Conservation (phyloP, 2,797 vertebrate genomes). For the Phalloptychus januarius region DNA sequence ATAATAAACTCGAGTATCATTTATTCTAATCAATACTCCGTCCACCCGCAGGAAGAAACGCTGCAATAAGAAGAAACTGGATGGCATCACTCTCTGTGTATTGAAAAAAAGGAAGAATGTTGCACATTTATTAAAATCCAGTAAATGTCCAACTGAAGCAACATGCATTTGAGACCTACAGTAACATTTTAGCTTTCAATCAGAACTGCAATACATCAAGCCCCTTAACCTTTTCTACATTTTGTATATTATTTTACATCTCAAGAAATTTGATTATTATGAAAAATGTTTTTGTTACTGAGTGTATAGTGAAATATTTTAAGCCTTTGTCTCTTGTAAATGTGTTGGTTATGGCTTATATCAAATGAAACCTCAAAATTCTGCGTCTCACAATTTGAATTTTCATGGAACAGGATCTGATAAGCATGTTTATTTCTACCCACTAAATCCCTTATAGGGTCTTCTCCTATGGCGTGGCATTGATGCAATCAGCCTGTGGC, state of each 20-base stretch:
- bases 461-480: not conserved
- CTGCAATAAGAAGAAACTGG: slow-evolving; percentile 92
- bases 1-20: slow-evolving; percentile 93
- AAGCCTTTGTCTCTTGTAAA: not conserved
- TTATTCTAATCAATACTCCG: slow-evolving; percentile 93
- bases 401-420: not conserved
- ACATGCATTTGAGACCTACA: not conserved
- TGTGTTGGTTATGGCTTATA: not conserved
- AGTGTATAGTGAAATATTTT: not conserved
- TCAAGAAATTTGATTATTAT: not conserved
- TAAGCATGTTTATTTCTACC: not conserved
- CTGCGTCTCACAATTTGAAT: not conserved
- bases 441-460: not conserved
- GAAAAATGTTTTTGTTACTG: not conserved
- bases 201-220: not conserved
- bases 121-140: not conserved
- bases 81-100: slow-evolving; percentile 95
- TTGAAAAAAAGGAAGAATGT: not conserved
- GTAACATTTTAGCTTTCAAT: not conserved
- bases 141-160: not conserved
- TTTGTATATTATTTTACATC: not conserved
- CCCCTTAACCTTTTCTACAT: not conserved
- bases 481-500: not conserved
- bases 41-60: slow-evolving; percentile 97
- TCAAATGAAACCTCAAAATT: not conserved